Evolutionary conservation across 2,113 vertebrate genomes (phyloP), one percentile per base, ranked within the genome.

Genomic region (Plecotus auritus): DNA sequence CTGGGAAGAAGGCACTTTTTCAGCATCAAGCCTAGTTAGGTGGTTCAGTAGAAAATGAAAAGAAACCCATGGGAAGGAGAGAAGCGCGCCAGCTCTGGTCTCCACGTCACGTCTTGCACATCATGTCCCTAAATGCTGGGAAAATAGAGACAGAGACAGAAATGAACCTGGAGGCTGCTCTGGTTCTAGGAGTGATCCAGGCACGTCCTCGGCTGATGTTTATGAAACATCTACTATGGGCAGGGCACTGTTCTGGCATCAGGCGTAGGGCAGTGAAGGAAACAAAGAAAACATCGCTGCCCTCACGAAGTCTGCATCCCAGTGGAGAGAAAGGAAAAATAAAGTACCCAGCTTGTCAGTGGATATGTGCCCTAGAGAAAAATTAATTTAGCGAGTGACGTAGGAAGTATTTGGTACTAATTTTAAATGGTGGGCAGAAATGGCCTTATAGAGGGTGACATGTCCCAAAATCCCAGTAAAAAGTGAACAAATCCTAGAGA

Each of bases 1-100:
- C 94, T 93, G 88, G 59, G 95, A 93, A 56, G 88, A 97, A 97
- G 95, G 64, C 49, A 90, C 56, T 94, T 88, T 64, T 86, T 92
- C 95, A 95, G 83, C 82, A 83, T 54, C 85, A 59, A 84, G 88
- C 37, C 84, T 30, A 45, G 92, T 88, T 83, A 88, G 47, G 40
- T 86, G 74, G 85, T 86, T 97, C 92, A 67, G 73, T 59, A 88
- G 96, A 64, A 94, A 94, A 88, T 94, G 73, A 74, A 92, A 95
- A 80, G 73, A 84, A 89, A 87, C 13, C 59, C 81, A 66, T 51
- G 30, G 26, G 16, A 74, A 85, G 78, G 90, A 89, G 49, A 89
- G 35, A 88, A 83, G 76, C 17, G 66, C 2, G 22, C 45, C 12
- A 17, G 45, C 32, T 77, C 67, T 84, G n/a, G 45, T 49, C 88